Evolutionary conservation across 1,140 invertebrate genomes (phyloP), one percentile per base, ranked within the genome.

Genomic region (Hesperophylax magnus): DNA sequence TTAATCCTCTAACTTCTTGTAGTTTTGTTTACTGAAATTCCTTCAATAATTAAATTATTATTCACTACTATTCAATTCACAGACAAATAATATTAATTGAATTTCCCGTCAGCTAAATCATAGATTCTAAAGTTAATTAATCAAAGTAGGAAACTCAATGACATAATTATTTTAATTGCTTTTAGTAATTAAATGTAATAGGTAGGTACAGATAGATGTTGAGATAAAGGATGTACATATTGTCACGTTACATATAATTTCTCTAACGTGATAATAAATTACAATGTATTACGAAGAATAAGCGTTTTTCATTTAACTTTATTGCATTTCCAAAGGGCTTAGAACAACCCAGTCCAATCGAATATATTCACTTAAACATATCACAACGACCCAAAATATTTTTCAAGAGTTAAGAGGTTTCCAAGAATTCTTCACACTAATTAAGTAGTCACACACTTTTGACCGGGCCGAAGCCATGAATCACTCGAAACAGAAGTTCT

Each of bases 251-350:
- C 18, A 75, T 47, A 47, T 75, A 18, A 58, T 58, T 72, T 54
- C 52, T 20, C 69, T 75, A 75, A 75, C 52, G 24, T 75, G 54
- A 31, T 75, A n/a, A 72, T 24, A 18, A 72, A 34, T 2, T 34
- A 53, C 53, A 74, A 75, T 72, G 22, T 15, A 53, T 72, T 53
- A 72, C 69, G 69, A 53, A 54, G 20, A 58, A 75, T 75, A 60
- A 75, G 72, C 54, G 72, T 75, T 75, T 72, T 75, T 75, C 22
- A 58, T 20, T 58, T 20, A 75, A 75, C 53, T 58, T 75, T 77
- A 77, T 77, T 77, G 75, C 75, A 47, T 61, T 77, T 63, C 56
- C 15, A 77, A 63, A 61, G 60, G 75, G 56, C 18, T 34, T 34
- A 15, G 34, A 24, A 60, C 22, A 14, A 52, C 75, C 75, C 75